Percentiles rank a stretch among this genome's conserved stretches.
Evolutionary conservation across 2,888 invertebrate genomes (phyloP).

Genomic region (Amphipyra tragopoginis): DNA sequence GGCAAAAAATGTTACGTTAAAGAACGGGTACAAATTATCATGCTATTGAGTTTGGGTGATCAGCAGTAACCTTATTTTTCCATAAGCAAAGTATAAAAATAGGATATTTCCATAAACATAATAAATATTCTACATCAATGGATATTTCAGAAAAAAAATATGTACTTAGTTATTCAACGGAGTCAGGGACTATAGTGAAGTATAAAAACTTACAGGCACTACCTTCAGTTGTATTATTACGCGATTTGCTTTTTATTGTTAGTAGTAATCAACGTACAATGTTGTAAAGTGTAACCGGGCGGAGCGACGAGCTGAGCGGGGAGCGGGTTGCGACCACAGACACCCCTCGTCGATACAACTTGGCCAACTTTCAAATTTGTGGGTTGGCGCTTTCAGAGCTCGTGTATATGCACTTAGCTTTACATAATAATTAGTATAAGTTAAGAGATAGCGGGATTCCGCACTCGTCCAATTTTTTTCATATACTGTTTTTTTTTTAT

Average conservation of each 20-base stretch:
- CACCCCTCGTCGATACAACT: constrained; percentile 77
- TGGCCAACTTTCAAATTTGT: constrained; percentile 87
- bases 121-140: no score
- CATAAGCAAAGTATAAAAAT: no score
- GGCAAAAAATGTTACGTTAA: no score
- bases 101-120: no score
- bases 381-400: constrained; percentile 82
- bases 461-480: constrained; percentile 1
- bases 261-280: constrained; percentile 29
- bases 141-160: no score
- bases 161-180: background rate
- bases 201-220: background rate
- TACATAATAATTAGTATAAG: constrained; percentile 34
- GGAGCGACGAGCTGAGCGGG: constrained; percentile 66
- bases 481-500: background rate
- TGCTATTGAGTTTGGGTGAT: no score
- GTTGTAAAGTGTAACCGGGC: constrained; percentile 41
- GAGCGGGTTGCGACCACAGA: constrained; percentile 70
- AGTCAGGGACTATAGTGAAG: background rate
- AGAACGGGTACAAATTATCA: no score
- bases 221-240: background rate
- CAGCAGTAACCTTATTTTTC: no score
- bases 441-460: constrained; percentile 21
- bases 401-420: constrained; percentile 60
- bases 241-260: constrained; percentile 35